These are phyloP conservation scores for Rhorus exstirpatorius DNA, from an alignment of 2,888 invertebrate genomes.

Conservation along the genomic window DNA sequence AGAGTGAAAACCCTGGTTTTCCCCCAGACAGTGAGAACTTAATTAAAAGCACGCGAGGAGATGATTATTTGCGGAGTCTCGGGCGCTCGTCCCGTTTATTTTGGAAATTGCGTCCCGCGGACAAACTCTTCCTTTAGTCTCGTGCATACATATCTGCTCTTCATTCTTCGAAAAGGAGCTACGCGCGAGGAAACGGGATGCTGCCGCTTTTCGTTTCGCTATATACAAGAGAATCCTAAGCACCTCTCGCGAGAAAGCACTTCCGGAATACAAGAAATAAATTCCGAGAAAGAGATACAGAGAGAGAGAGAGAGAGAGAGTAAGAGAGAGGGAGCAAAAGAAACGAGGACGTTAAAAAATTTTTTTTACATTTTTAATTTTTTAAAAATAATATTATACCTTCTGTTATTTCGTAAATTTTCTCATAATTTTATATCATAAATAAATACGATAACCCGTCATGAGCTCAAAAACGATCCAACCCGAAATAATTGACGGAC, in stretches of 20 bases:
- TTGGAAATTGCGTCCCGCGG: slow-evolving; percentile 82
- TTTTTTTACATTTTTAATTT: not conserved
- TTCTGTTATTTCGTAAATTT: too few relatives aligned
- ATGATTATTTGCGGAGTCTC: slow-evolving; percentile 83
- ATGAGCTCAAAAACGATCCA: too few relatives aligned
- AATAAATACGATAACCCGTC: too few relatives aligned
- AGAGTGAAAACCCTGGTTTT: slow-evolving; percentile 62
- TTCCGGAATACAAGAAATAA: slow-evolving; percentile 45
- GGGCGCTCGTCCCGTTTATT: slow-evolving; percentile 80
- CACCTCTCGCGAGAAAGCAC: slow-evolving; percentile 11
- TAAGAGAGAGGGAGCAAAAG: slow-evolving; percentile 31
- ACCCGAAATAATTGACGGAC: too few relatives aligned
- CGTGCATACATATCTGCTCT: slow-evolving; percentile 5
- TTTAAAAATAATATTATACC: too few relatives aligned
- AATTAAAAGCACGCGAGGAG: slow-evolving; percentile 86
- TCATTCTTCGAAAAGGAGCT: slow-evolving; percentile 49
- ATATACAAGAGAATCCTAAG: slow-evolving; percentile 46
- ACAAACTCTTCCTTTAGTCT: slow-evolving; percentile 28
- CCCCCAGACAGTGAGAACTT: slow-evolving; percentile 82
- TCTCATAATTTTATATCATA: too few relatives aligned
- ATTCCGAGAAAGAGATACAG: slow-evolving; percentile 40
- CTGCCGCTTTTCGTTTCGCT: slow-evolving; percentile 33
- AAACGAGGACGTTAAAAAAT: slow-evolving; percentile 2
- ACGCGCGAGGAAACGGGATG: slow-evolving; percentile 27
- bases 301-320: too few relatives aligned